Base-by-base conservation (phyloP, 2,113 vertebrate species). In the Cynopterus brachyotis region DNA sequence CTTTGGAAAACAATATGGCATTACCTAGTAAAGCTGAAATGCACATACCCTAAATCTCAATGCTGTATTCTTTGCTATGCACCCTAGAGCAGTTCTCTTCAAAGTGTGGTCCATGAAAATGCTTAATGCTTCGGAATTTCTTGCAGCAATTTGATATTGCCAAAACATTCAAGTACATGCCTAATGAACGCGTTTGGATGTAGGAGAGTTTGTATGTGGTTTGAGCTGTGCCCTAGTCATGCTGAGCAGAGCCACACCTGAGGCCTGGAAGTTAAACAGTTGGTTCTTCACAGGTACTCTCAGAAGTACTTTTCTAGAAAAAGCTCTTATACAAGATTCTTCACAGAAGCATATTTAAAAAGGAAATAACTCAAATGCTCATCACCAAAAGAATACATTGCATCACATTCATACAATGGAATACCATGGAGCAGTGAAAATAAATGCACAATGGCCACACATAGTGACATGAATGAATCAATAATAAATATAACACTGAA, bases 391-490 rank as follows among this genome's bases (percentile, higher is more conserved):
- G 73, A 76, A 57, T 0, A 73, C 35, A 28, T 4, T 1, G 20
- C 3, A 30, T 28, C n/a, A 79, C 5, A 12, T 10, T n/a, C 37
- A 24, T 0, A 2, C 6, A 6, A 50, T 0, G 13, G 26, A 89
- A 53, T 19, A 32, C 28, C 22, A 15, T 2, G 9, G 30, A 85
- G 32, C n/a, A 45, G 15, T 20, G 24, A 59, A 70, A 57, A 81
- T 20, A 17, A 4, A 26, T 22, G 10, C 0, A 3, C 12, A 1
- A 0, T 6, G 16, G 3, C 40, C 32, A 75, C 45, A 22, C 8
- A 16, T 4, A 12, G 10, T 42, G 69, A 28, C 13, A 5, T 2
- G 17, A 17, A 32, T 28, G 37, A 53, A 75, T n/a, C 28, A 6
- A 86, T 53, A 62, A 87, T 47, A 62, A 87, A 83, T 1, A 3